Base-by-base conservation (phyloP, 1,140 invertebrate species). In the Conopomorpha cramerella region DNA sequence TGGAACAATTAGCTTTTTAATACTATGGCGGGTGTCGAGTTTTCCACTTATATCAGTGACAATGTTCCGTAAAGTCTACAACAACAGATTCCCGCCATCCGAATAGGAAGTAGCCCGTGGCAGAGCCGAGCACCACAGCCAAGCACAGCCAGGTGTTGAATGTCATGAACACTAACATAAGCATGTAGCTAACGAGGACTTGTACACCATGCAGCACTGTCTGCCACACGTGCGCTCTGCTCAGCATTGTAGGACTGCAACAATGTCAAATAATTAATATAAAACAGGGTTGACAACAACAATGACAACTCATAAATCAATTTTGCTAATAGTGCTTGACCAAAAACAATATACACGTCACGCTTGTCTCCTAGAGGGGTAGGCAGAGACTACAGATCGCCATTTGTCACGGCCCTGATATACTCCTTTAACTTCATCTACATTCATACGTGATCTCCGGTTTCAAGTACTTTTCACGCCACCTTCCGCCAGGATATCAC, bases 101-200 rank as follows among this genome's bases (percentile, higher is more conserved):
- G 60, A 98, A 98, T 6, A 96, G 77, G 63, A 98, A 96, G 71
- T 97, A 97, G 3, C 95, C 95, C 8, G 89, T 80, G 2, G 89
- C 92, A 7, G 93, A 91, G 12, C 96, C 96, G 6, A 95, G 53
- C 0, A 96, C 87, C 1, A 97, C 89, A 1, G 92, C 91, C 16
- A 92, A 55, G 64, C 95, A 96, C 14, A 99, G 79, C 92, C 93
- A 98, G 7, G 89, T 86, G 56, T 98, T 98, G 81, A 96, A 99
- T 0, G 95, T 98, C 96, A 99, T 99, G 70, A 98, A 98, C 39
- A 98, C 91, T 63, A 99, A 78, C 96, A 99, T 99, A 23, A 98
- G 82, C 65, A 95, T 88, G 66, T 98, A 98, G 27, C 91, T 93
- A 16, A 98, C 77, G 11, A 72, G 41, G 11, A 74, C 70, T 78